phyloP scores from a whole-genome alignment of 2,888 invertebrate genomes.

The Eucera pruinosa region DNA sequence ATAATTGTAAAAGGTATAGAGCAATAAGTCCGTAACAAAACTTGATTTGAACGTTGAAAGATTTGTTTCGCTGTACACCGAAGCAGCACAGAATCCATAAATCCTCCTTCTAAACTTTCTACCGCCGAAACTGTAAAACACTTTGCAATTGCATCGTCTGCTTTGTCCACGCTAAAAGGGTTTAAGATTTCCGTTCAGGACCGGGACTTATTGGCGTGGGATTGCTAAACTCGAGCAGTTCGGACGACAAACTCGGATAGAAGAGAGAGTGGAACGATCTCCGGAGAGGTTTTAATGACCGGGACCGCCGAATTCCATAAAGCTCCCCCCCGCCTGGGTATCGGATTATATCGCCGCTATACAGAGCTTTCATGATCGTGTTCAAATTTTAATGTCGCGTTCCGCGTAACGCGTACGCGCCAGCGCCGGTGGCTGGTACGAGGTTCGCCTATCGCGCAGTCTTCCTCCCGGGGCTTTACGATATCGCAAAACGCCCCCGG shows the following conservation, averaged over 20 bases:
- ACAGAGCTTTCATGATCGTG: slow-evolving; percentile 74
- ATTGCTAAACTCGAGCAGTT: too few species aligned
- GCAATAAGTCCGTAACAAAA: too few species aligned
- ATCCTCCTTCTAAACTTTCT: too few species aligned
- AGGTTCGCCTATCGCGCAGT: slow-evolving; percentile 26
- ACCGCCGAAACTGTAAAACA: too few species aligned
- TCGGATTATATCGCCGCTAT: slow-evolving; percentile 62
- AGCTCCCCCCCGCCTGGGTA: slow-evolving; percentile 33
- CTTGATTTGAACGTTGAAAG: too few species aligned
- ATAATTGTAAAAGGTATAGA: too few species aligned
- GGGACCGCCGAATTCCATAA: slow-evolving; percentile 68
- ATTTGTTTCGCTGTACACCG: too few species aligned
- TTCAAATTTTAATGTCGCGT: slow-evolving; percentile 76
- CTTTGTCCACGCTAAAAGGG: too few species aligned
- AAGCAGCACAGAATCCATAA: too few species aligned
- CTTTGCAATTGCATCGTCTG: too few species aligned
- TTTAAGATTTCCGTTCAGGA: too few species aligned
- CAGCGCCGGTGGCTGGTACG: slow-evolving; percentile 6
- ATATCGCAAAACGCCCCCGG: slow-evolving; percentile 70
- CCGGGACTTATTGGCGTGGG: too few species aligned
- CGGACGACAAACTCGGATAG: background rate
- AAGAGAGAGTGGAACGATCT: background rate
- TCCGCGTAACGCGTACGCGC: slow-evolving; percentile 55
- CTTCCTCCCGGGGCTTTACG: slow-evolving; percentile 66
- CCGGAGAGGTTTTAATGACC: slow-evolving; percentile 71